These are phyloP conservation scores for Pipistrellus pipistrellus DNA, from an alignment of 2,797 vertebrate species.

Conservation along the genomic window DNA sequence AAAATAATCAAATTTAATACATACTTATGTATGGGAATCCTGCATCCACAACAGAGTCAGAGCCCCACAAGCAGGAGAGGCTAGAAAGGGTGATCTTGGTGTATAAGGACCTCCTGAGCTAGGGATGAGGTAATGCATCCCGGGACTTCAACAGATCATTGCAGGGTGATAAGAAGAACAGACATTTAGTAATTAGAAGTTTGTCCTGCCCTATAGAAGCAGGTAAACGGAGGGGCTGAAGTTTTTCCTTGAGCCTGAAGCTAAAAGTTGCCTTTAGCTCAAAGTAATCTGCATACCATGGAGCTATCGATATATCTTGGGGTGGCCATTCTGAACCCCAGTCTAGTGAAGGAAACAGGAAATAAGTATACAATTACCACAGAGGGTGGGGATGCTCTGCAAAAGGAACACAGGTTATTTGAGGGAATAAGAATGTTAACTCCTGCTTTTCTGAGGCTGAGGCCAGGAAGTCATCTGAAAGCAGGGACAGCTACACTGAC, in stretches of 20 bases:
- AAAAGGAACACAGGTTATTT: constrained; percentile 1
- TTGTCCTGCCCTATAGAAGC: not conserved
- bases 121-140: not conserved
- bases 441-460: not conserved
- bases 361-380: not conserved
- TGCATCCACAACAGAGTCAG: no score
- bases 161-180: not conserved
- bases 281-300: not conserved
- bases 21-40: not conserved
- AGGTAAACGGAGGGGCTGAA: not conserved
- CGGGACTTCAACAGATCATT: not conserved
- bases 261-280: not conserved
- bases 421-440: not conserved
- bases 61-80: not conserved
- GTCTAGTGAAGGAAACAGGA: not conserved
- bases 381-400: not conserved
- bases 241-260: not conserved
- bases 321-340: not conserved
- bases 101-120: not conserved
- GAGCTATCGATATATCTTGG: not conserved
- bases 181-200: not conserved
- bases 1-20: not conserved
- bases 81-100: not conserved
- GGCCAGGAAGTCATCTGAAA: not conserved
- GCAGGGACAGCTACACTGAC: not conserved